Conservation (phyloP, 2,797 vertebrate species). For the Anas capensis region DNA sequence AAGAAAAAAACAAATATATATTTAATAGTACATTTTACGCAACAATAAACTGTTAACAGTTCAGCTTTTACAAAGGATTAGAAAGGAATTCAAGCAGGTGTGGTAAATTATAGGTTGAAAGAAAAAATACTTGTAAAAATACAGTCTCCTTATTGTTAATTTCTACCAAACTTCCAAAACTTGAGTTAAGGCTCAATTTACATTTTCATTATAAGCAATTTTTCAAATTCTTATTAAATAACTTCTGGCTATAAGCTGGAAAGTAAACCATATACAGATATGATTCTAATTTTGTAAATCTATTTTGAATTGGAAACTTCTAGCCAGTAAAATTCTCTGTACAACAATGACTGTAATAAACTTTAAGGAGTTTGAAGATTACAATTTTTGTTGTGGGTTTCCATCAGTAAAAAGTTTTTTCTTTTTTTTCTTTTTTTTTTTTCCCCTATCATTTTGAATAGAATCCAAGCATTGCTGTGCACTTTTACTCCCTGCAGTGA, state of each 20-base stretch:
- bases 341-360: neutral
- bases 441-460: neutral
- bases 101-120: conserved; percentile 31
- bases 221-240: neutral
- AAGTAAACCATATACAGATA: neutral
- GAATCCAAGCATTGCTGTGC: neutral
- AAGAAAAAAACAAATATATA: neutral
- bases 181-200: neutral
- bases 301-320: neutral
- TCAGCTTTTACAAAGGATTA: neutral
- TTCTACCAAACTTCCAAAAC: conserved; percentile 15
- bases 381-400: neutral
- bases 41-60: conserved; percentile 33
- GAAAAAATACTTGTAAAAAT: neutral
- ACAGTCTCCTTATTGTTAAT: neutral
- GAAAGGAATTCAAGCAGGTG: conserved; percentile 14
- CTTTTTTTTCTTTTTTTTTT: neutral
- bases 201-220: neutral
- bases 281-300: neutral
- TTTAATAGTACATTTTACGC: neutral
- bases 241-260: neutral
- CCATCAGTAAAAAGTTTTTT: neutral
- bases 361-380: neutral
- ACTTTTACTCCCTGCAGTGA: neutral
- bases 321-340: neutral